Base-by-base conservation (phyloP, 2,113 vertebrate species). In the Strigops habroptila region DNA sequence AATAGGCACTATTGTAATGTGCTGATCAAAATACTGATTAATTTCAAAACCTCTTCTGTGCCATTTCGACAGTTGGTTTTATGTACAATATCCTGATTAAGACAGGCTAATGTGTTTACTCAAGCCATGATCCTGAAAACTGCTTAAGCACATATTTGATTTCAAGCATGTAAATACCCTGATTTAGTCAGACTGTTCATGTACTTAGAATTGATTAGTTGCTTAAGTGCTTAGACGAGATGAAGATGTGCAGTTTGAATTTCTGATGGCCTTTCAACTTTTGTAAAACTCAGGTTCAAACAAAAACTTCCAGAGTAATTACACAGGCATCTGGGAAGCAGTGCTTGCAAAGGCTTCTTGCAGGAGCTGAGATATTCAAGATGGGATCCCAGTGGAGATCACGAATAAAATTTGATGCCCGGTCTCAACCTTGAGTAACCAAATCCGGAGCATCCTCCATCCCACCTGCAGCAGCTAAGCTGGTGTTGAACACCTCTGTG, bases 111-210 rank as follows among this genome's bases (percentile, higher is more conserved):
- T 59, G 82, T 81, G 79, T 88, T 94, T 92, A 77, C 71, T 80
- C 64, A 78, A 83, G 93, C 79, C 69, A 51, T 0, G 4, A 92
- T 85, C 74, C 86, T 86, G 89, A 44, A 87, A 77, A 94, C 86
- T n/a, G 75, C 91, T 91, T 96, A 93, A 95, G 93, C 95, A 90
- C 86, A 53, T 94, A 84, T 82, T 95, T 94, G 94, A 91, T 88
- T 96, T 95, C 69, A 96, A 94, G 83, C 92, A 35, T 64, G 49
- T 88, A 71, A 95, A 86, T 59, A 92, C 52, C 30, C 69, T 63
- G 76, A 33, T 88, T 93, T 16, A 73, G 81, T 55, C 46, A 71
- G 31, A 24, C 48, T 76, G 37, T 55, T 89, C 0, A 1, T 37
- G 59, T 53, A 70, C 93, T 97, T 91, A 85, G 96, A 93, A 94